Conservation (phyloP, 2,113 vertebrate species). For the Epinephelus moara region DNA sequence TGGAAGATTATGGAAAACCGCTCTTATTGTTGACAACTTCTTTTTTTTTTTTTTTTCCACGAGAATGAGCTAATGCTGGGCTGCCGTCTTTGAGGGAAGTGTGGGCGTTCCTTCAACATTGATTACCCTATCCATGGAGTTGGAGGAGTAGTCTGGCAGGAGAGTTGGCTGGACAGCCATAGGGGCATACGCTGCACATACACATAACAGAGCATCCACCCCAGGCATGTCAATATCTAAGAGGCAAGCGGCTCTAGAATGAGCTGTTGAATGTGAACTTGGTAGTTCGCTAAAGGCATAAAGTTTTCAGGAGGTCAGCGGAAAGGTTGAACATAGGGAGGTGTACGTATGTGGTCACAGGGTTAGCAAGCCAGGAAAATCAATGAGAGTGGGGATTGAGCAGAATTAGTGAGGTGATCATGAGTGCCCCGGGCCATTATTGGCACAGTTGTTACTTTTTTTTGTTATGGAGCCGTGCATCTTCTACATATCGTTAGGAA, state of each 20-base stretch:
- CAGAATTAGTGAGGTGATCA: conserved; percentile 70
- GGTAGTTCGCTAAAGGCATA: conserved; percentile 62
- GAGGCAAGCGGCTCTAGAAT: conserved; percentile 57
- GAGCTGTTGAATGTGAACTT: conserved; percentile 65
- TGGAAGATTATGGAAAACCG: conserved; percentile 41
- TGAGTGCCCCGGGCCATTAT: conserved; percentile 51
- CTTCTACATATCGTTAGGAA: conserved; percentile 32
- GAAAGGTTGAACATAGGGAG: conserved; percentile 66
- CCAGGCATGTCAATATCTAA: conserved; percentile 74
- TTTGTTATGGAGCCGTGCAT: conserved; percentile 55
- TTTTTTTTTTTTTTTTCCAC: background rate
- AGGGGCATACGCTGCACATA: conserved; percentile 53
- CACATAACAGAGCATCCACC: conserved; percentile 64
- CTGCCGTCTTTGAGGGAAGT: conserved; percentile 64
- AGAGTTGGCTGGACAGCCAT: conserved; percentile 66
- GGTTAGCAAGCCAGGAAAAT: conserved; percentile 74
- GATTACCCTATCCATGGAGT: conserved; percentile 66
- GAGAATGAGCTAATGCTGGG: conserved; percentile 45
- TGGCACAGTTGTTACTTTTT: conserved; percentile 62
- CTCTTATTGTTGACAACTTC: conserved; percentile 38
- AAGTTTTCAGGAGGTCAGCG: conserved; percentile 76
- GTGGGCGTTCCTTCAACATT: conserved; percentile 75
- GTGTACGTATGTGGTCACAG: conserved; percentile 67
- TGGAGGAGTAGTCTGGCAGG: conserved; percentile 66
- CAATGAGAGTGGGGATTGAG: conserved; percentile 68